phyloP scores from a whole-genome alignment of 2,888 invertebrate species.

The Fragum whitleyi region DNA sequence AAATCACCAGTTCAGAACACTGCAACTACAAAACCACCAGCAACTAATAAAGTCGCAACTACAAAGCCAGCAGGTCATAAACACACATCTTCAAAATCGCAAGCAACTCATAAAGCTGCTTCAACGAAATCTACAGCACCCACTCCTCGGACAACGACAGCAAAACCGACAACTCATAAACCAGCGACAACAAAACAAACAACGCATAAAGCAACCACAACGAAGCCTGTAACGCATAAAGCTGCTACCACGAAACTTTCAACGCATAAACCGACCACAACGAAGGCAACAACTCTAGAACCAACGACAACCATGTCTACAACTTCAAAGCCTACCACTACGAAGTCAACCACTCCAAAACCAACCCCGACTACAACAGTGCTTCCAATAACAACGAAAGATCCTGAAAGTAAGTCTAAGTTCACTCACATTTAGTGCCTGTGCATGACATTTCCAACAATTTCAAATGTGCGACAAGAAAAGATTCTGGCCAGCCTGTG shows the following conservation, averaged over 20 bases:
- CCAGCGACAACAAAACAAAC: conserved; percentile 18
- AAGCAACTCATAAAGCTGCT: background rate
- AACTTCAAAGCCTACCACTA: background rate
- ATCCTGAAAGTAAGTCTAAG: conserved; percentile 1
- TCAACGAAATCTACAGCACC: background rate
- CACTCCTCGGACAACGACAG: background rate
- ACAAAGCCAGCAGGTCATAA: conserved; percentile 6
- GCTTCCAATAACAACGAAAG: background rate
- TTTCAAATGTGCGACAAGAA: too few species aligned
- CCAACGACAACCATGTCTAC: background rate
- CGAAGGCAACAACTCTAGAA: background rate
- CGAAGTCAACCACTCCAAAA: background rate
- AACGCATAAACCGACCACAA: background rate
- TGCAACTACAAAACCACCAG: background rate
- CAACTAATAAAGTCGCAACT: background rate
- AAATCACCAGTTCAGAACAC: conserved; percentile 12
- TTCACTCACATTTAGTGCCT: background rate
- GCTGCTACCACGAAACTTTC: background rate
- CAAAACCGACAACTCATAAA: background rate
- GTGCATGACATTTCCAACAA: too few species aligned
- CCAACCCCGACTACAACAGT: background rate
- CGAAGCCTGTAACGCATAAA: background rate
- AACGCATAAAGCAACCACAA: background rate
- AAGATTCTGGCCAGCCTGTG: too few species aligned
- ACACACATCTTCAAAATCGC: background rate